A percentile compares a stretch with the other conserved stretches of the same genome.
These are phyloP conservation scores for Muricea muricata DNA, from an alignment of 92 coral and sea anemone species.

Conservation along the genomic window DNA sequence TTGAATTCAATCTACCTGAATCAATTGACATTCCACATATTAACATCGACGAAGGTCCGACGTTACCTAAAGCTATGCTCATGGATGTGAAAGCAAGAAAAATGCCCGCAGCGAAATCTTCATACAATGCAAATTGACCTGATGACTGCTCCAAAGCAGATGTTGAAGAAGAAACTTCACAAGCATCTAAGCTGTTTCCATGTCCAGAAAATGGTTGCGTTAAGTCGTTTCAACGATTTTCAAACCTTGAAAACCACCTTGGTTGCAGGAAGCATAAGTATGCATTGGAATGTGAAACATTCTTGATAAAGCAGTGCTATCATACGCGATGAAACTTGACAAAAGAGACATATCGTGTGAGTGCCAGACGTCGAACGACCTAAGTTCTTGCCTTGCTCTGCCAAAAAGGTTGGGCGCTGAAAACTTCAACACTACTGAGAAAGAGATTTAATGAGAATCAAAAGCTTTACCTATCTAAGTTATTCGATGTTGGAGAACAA, in stretches of 20 bases:
- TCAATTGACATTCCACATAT: neutral
- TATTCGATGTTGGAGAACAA: constrained; percentile 16
- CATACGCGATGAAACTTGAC: constrained; percentile 53
- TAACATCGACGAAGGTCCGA: constrained; percentile 1
- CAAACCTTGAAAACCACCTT: constrained; percentile 55
- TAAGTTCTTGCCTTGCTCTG: neutral
- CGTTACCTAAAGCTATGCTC: neutral
- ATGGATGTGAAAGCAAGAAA: neutral
- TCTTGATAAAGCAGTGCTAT: constrained; percentile 56
- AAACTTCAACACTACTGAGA: neutral
- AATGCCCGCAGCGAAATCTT: neutral
- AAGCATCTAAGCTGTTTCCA: constrained; percentile 22
- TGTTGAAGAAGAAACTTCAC: constrained; percentile 13
- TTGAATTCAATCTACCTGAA: neutral
- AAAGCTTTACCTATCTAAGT: neutral
- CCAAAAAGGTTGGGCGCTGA: neutral
- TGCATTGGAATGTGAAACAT: constrained; percentile 51
- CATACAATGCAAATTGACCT: neutral
- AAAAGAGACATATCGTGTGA: constrained; percentile 33
- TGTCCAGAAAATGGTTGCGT: constrained; percentile 51
- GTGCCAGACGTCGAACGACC: neutral
- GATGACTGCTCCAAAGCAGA: neutral
- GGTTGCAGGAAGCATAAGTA: constrained; percentile 58
- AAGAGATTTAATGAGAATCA: constrained; percentile 8
- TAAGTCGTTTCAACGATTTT: constrained; percentile 46